Base-by-base conservation (phyloP, 2,888 invertebrate species). In the Chrysolina americana region DNA sequence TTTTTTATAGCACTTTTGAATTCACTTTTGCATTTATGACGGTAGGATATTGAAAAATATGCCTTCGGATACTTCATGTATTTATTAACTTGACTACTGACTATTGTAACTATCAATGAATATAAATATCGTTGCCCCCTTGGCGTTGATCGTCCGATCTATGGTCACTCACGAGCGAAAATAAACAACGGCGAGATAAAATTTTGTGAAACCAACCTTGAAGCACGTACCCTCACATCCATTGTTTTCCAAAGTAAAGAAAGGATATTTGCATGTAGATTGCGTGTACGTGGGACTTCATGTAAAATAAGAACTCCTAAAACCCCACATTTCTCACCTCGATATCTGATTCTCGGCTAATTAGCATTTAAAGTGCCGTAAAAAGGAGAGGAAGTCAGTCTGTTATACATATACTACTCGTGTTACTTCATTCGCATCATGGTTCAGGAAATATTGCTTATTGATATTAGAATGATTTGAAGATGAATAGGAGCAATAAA, bases 201-300 rank as follows among this genome's bases (percentile, higher is more conserved):
- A 21, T 53, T 53, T 68, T 53, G 41, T 53, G n/a, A 53, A 41
- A 41, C 62, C 56, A 74, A 53, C 70, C 74, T 71, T 68, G 68
- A 64, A 71, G 56, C 68, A 74, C 68, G 71, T 69, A 71, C 44
- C 53, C 10, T 36, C 23, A 70, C 66, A 53, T 63, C 75, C 71
- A 75, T 74, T 75, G 75, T 75, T 74, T 64, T 64, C 66, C 62
- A 50, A 53, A 70, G 68, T 59, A 71, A 74, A 74, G 72, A 69
- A 74, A 76, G 71, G 53, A 74, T 69, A 76, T 78, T 78, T 78
- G 78, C 78, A 78, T 78, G 71, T 70, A 71, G 73, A 78, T 76
- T 41, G 70, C 71, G 36, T 59, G 50, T 76, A 76, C 76, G 73
- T 73, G 76, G 76, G 74, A 76, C 28, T 74, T 48, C 17, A 70